Base-by-base conservation (phyloP, 2,113 vertebrate species). In the Ciconia stormi region DNA sequence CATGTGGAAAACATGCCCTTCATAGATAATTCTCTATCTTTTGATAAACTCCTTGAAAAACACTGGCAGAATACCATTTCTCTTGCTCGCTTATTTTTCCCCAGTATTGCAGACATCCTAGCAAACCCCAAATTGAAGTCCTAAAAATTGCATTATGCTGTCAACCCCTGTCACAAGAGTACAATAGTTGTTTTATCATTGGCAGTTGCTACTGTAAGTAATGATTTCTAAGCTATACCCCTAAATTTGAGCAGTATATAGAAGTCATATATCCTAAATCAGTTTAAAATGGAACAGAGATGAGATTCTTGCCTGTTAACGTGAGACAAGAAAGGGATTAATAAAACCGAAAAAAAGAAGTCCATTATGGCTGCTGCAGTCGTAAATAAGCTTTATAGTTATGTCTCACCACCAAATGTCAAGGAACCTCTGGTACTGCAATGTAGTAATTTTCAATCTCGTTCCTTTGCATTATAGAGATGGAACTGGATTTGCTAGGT, bases 401-500 rank as follows among this genome's bases (percentile, higher is more conserved):
- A 27, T 0, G 2, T 82, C 87, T 87, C 7, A 10, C 63, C 74
- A 58, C 58, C 67, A 74, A 86, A 88, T 50, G 78, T 77, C 84
- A 63, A 52, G 83, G 44, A 94, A 87, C 47, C 10, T 47, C 22
- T 21, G 47, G 67, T 88, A 89, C 26, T 40, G 66, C 92, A 65
- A 34, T 44, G 18, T 65, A 53, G 52, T 80, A 72, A 72, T 88
- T 94, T 95, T 82, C 27, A 42, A 47, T 81, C 89, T 90, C 79
- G 36, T 83, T 95, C 30, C 26, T 70, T 90, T 1, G 1, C 49
- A 8, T 84, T 47, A 53, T 12, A 50, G 74, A 89, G 91, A 49
- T 89, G 32, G 81, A 87, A 82, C 12, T 94, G 71, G 46, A 70
- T 86, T 50, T 94, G 34, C 73, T 93, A 95, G 96, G 88, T 92